A percentile compares a stretch with the other conserved stretches of the same genome.
Evolutionary conservation across 2,888 invertebrate genomes (phyloP).

Genomic region (Encarsia formosa): DNA sequence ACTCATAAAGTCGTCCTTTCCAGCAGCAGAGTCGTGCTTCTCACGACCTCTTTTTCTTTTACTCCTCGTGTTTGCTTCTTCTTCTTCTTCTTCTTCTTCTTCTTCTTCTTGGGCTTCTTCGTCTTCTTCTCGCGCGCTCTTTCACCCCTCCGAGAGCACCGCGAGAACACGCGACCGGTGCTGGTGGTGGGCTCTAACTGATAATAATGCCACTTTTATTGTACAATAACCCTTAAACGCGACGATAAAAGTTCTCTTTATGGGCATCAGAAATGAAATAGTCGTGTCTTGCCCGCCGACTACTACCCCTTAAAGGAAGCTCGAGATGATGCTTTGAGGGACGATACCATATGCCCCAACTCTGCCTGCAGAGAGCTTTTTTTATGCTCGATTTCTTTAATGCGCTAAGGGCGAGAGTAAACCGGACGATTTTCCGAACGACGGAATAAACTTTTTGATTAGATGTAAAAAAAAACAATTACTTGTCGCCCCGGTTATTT

Average conservation of each 20-base stretch:
- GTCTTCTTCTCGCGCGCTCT: conserved; percentile 9
- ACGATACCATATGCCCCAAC: conserved; percentile 1
- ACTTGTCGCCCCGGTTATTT: too few relatives aligned
- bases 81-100: conserved; percentile 22
- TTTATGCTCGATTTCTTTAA: conserved; percentile 12
- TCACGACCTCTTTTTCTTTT: conserved; percentile 43
- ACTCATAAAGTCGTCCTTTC: conserved; percentile 47
- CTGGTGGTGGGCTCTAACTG: conserved; percentile 39
- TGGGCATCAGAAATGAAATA: conserved; percentile 49
- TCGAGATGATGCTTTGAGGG: conserved; percentile 1
- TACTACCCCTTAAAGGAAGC: conserved; percentile 10
- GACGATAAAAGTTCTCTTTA: conserved; percentile 48
- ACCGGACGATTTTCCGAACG: not conserved
- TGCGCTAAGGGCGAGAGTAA: not conserved
- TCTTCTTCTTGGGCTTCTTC: conserved; percentile 31
- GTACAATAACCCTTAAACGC: conserved; percentile 51
- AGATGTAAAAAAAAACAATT: too few relatives aligned
- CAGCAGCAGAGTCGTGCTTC: conserved; percentile 36
- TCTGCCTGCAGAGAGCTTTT: conserved; percentile 16
- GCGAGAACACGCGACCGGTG: conserved; percentile 27
- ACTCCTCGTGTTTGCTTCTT: conserved; percentile 18
- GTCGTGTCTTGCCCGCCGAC: conserved; percentile 31
- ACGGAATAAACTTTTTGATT: conserved; percentile 13
- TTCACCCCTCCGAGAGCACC: conserved; percentile 30
- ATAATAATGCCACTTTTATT: conserved; percentile 52